These are phyloP conservation scores for Reticulitermes lucifugus DNA, from an alignment of 2,888 invertebrate genomes.

Conservation along the genomic window DNA sequence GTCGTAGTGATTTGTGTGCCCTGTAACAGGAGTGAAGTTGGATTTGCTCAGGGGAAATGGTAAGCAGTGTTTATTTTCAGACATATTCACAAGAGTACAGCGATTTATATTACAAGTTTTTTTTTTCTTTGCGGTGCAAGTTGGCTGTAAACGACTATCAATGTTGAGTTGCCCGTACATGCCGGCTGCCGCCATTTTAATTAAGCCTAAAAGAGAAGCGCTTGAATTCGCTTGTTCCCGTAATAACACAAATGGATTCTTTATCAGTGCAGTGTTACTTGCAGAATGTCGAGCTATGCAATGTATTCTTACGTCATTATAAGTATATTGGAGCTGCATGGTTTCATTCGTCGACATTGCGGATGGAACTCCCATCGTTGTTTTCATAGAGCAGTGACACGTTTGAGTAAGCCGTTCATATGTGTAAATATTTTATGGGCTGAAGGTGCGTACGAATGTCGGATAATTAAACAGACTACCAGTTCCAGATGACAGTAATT, in stretches of 20 bases:
- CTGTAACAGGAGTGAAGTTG: conserved; percentile 45
- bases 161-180: conserved; percentile 27
- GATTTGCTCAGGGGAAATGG: conserved; percentile 56
- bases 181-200: conserved; percentile 57
- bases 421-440: no score
- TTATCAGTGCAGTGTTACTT: no score
- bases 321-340: no score
- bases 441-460: no score
- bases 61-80: conserved; percentile 48
- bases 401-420: neutral
- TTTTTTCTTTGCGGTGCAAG: neutral
- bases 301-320: neutral
- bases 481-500: no score
- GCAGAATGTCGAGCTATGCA: neutral
- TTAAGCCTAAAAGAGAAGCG: conserved; percentile 31
- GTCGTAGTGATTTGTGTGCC: conserved; percentile 28
- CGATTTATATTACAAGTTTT: neutral
- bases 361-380: neutral
- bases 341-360: no score
- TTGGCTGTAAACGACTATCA: neutral
- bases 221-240: neutral
- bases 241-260: neutral
- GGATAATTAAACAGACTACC: no score
- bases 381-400: neutral
- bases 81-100: neutral